These are phyloP conservation scores for Cydia strobilella DNA, from an alignment of 1,140 invertebrate species.

Conservation along the genomic window DNA sequence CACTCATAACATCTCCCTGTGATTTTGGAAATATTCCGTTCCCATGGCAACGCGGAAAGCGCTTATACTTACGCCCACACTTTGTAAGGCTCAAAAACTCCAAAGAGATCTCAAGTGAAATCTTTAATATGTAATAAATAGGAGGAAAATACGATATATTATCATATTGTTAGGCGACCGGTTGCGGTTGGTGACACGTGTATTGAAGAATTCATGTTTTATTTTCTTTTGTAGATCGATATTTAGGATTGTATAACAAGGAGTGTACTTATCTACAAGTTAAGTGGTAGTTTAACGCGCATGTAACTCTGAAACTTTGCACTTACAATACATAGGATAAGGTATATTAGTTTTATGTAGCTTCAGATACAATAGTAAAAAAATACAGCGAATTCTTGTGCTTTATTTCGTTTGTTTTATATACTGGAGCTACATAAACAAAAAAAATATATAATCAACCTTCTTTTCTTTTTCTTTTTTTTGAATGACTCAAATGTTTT, in stretches of 20 bases:
- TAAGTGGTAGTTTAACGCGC: no score
- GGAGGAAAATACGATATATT: constrained; percentile 12
- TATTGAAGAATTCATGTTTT: background rate
- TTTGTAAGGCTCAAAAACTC: background rate
- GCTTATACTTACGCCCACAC: constrained; percentile 3
- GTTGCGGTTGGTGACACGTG: background rate
- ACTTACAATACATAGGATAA: no score
- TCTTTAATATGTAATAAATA: constrained; percentile 6
- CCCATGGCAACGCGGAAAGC: background rate
- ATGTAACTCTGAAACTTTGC: no score
- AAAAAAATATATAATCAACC: no score
- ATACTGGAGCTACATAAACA: no score
- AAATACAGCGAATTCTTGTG: no score
- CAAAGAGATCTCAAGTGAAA: constrained; percentile 9
- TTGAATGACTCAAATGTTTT: no score
- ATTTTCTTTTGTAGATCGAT: background rate
- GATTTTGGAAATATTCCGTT: constrained; percentile 1
- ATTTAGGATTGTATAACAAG: background rate
- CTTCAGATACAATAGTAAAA: no score
- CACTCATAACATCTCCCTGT: background rate
- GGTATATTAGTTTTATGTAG: no score
- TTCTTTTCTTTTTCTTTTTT: no score
- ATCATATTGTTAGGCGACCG: background rate
- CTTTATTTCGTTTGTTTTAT: no score
- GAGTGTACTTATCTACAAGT: no score